Evolutionary conservation across 2,888 invertebrate species (phyloP).

Genomic region (Lamproptera curius): DNA sequence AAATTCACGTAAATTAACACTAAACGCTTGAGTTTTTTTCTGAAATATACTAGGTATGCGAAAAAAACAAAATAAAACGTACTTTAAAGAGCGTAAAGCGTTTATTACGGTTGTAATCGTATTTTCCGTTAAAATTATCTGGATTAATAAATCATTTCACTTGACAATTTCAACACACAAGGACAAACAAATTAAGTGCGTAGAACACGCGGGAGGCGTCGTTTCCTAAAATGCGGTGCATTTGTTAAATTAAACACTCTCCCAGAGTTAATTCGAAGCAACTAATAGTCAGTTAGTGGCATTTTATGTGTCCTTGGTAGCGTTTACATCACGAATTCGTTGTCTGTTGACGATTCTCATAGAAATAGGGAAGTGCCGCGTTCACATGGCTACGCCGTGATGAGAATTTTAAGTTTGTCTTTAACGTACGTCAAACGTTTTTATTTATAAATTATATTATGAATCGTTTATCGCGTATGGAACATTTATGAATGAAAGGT

Average conservation of each 20-base stretch:
- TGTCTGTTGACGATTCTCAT: conserved; percentile 44
- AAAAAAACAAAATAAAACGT: too few species aligned
- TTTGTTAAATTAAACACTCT: conserved; percentile 6
- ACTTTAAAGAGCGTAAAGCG: too few species aligned
- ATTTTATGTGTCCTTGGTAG: conserved; percentile 13
- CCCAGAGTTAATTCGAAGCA: conserved; percentile 13
- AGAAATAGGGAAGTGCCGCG: conserved; percentile 45
- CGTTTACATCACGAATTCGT: conserved; percentile 29
- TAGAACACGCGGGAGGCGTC: neutral
- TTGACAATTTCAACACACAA: neutral
- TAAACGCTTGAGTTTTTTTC: too few species aligned
- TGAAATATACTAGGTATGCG: too few species aligned
- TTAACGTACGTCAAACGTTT: too few species aligned
- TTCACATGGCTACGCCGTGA: conserved; percentile 52
- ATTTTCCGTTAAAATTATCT: too few species aligned
- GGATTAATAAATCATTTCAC: too few species aligned
- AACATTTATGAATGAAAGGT: too few species aligned
- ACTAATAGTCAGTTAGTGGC: conserved; percentile 21
- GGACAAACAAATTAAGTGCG: neutral
- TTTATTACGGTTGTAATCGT: too few species aligned
- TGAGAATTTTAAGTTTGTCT: conserved; percentile 43
- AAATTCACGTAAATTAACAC: too few species aligned
- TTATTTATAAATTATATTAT: too few species aligned
- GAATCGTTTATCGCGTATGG: too few species aligned
- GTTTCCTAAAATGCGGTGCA: neutral